Percentiles rank a stretch among this genome's conserved stretches.
Evolutionary conservation across 2,888 invertebrate species (phyloP).

Genomic region (Beris chalybata): DNA sequence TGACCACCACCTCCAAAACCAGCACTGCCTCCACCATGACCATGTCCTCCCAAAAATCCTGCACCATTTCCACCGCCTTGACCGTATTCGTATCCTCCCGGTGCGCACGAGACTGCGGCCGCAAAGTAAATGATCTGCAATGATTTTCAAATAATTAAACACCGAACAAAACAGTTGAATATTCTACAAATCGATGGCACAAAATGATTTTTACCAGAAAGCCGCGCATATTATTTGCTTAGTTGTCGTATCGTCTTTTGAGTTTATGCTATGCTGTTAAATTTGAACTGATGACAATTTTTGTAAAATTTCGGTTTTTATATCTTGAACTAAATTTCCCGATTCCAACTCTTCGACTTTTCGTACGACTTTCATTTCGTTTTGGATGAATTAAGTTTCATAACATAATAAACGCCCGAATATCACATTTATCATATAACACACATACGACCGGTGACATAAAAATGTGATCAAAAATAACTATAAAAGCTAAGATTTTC

Average conservation of each 20-base stretch:
- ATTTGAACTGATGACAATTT: constrained; percentile 21
- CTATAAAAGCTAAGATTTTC: too few species aligned
- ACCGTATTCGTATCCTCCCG: constrained; percentile 5
- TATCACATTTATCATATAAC: constrained; percentile 3
- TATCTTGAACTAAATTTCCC: constrained; percentile 16
- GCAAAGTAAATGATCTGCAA: constrained; percentile 11
- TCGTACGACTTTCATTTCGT: constrained; percentile 21
- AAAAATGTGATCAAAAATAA: too few species aligned
- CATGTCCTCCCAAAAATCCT: background rate
- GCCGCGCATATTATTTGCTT: constrained; percentile 13
- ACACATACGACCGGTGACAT: too few species aligned
- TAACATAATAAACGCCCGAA: constrained; percentile 19
- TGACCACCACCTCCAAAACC: constrained; percentile 7
- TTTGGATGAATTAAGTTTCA: constrained; percentile 11
- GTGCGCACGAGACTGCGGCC: constrained; percentile 11
- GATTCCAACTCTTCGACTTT: too few species aligned
- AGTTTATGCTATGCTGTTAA: background rate
- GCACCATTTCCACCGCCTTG: background rate
- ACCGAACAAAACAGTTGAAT: background rate
- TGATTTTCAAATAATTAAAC: background rate
- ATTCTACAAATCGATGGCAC: background rate
- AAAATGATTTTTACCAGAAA: constrained; percentile 16
- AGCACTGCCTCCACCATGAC: background rate
- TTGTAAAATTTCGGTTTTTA: constrained; percentile 26
- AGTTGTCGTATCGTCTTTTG: constrained; percentile 5